phyloP scores from a whole-genome alignment of 2,113 vertebrate species.

The Collichthys lucidus region DNA sequence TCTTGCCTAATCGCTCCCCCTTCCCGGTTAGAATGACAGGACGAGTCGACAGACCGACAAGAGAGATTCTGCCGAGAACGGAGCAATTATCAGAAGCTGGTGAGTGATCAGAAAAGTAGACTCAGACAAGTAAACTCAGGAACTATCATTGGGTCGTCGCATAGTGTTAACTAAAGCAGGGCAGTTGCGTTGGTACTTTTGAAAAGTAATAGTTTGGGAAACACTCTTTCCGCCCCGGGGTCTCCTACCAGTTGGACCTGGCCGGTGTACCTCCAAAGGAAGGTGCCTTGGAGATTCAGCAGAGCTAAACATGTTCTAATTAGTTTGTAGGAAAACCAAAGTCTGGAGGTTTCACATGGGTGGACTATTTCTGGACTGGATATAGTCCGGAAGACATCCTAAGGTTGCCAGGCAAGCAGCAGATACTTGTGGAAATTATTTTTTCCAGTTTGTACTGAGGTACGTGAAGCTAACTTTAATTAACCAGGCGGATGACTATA shows the following conservation, averaged over 20 bases:
- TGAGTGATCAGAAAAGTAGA: constrained; percentile 44
- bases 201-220: too few species aligned
- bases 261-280: too few species aligned
- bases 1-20: neutral
- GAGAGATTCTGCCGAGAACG: neutral
- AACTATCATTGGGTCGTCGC: neutral
- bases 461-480: neutral
- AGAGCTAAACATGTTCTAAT: too few species aligned
- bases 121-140: neutral
- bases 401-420: neutral
- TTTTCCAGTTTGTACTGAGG: neutral
- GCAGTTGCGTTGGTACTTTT: neutral
- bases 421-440: neutral
- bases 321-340: too few species aligned
- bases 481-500: neutral
- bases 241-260: too few species aligned
- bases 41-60: constrained; percentile 26
- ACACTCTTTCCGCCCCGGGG: too few species aligned
- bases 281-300: too few species aligned
- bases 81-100: constrained; percentile 43
- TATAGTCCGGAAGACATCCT: neutral
- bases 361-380: neutral
- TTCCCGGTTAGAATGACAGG: neutral
- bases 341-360: too few species aligned
- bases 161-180: neutral